A percentile compares a stretch with the other conserved stretches of the same genome.
Evolutionary conservation across 2,888 invertebrate genomes (phyloP).

Genomic region (Lordiphosa fenestrarum): DNA sequence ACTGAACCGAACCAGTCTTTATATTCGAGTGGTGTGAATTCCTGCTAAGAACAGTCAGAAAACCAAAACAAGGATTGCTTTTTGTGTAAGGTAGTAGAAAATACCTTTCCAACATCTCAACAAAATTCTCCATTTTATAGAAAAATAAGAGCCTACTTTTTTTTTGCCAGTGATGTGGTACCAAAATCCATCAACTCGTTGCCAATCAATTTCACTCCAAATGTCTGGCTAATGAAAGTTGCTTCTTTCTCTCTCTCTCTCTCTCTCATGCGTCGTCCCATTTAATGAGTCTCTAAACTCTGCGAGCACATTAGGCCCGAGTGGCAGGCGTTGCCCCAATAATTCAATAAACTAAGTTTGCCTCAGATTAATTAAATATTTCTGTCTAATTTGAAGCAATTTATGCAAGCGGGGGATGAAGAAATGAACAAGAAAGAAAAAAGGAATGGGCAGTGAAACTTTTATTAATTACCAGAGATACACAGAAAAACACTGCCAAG

Average conservation of each 20-base stretch:
- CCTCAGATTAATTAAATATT: slow-evolving; percentile 72
- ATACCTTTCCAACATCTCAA: too few relatives aligned
- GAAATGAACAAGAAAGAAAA: slow-evolving; percentile 41
- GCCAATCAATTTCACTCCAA: slow-evolving; percentile 12
- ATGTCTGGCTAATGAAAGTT: slow-evolving; percentile 17
- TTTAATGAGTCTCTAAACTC: slow-evolving; percentile 61
- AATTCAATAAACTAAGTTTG: slow-evolving; percentile 71
- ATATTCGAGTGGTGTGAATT: too few relatives aligned
- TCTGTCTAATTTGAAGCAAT: slow-evolving; percentile 75
- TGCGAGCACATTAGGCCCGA: slow-evolving; percentile 35
- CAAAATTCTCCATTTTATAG: too few relatives aligned
- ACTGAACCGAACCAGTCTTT: too few relatives aligned
- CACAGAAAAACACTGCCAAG: slow-evolving; percentile 64
- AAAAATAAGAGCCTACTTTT: too few relatives aligned
- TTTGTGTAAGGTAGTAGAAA: too few relatives aligned
- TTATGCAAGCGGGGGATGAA: slow-evolving; percentile 63
- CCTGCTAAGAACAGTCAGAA: too few relatives aligned
- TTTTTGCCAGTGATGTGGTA: too few relatives aligned
- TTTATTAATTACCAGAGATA: slow-evolving; percentile 74
- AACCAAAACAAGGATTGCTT: too few relatives aligned
- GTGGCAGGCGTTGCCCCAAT: slow-evolving; percentile 42
- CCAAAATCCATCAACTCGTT: slow-evolving; percentile 17
- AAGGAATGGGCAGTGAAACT: slow-evolving; percentile 43
- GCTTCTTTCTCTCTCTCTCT: slow-evolving; percentile 8
- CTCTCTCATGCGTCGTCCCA: slow-evolving; percentile 10